Percentiles rank a stretch among this genome's conserved stretches.
phyloP scores from a whole-genome alignment of 2,113 vertebrate species.

The Sminthopsis crassicaudata region DNA sequence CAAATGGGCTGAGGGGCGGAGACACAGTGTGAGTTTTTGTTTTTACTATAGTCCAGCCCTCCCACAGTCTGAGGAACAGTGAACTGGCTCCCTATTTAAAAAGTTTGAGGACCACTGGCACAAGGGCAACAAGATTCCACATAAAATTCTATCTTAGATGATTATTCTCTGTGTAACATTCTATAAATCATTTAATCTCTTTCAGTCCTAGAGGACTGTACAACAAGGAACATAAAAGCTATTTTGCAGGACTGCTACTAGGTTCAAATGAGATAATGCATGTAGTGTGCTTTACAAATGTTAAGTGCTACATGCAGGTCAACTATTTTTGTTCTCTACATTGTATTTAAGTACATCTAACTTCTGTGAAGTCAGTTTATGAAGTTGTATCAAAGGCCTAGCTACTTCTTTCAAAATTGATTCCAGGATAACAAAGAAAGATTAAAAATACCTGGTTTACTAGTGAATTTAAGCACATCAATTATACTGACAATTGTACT shows the following conservation, averaged over 20 bases:
- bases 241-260: neutral
- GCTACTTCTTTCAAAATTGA: neutral
- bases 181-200: neutral
- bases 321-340: neutral
- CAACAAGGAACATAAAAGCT: neutral
- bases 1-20: too few species aligned
- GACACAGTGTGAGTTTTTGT: too few species aligned
- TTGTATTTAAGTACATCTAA: neutral
- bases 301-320: neutral
- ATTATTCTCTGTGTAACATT: neutral
- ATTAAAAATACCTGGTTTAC: neutral
- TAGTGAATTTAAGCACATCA: conserved; percentile 3
- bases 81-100: too few species aligned
- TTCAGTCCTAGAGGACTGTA: neutral
- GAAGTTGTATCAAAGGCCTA: neutral
- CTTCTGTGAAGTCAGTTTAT: neutral
- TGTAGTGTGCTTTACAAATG: neutral
- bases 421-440: neutral
- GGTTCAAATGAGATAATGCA: neutral
- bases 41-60: too few species aligned
- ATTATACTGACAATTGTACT: neutral
- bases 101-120: too few species aligned
- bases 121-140: neutral
- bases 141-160: neutral
- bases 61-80: too few species aligned